Conservation (phyloP, 1,140 invertebrate species). For the honey bee (Apis mellifera) region Amel_HAv3.1 CM009935.2:11278501-11279000, state of each 20-base stretch:
- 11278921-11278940: no score
- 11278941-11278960: background rate
- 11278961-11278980: background rate
- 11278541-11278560: no score
- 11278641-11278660: conserved; percentile 45
- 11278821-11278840: no score
- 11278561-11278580: conserved; percentile 9
- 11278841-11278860: background rate
- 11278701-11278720: conserved; percentile 3
- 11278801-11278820: background rate
- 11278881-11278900: background rate
- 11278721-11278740: no score
- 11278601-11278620: conserved; percentile 46
- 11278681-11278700: conserved; percentile 26
- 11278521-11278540: background rate
- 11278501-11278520: background rate
- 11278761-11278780: background rate
- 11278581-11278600: conserved; percentile 1
- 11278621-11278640: conserved; percentile 46
- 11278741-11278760: no score
- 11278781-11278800: background rate
- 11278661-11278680: conserved; percentile 33
- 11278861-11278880: background rate
- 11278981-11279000: background rate
- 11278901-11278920: background rate